Evolutionary conservation across 2,797 vertebrate species (phyloP).

Genomic region (Girardinus metallicus): DNA sequence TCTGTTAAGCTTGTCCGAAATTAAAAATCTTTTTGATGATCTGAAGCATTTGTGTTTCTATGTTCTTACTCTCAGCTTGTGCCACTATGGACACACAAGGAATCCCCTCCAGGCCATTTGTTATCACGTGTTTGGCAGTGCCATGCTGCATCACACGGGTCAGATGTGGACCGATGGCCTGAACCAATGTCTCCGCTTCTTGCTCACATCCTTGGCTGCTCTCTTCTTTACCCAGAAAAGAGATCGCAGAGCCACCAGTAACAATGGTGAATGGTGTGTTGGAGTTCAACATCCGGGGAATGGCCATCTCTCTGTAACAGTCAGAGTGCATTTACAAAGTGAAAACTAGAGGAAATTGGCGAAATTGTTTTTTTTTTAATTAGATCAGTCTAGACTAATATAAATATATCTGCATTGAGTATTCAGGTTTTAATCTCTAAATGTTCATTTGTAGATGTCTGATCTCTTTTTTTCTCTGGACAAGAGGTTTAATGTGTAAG

Average conservation of each 20-base stretch:
- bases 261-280: conserved; percentile 62
- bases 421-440: neutral
- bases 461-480: neutral
- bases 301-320: conserved; percentile 65
- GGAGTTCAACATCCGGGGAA: conserved; percentile 66
- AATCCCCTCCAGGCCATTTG: conserved; percentile 62
- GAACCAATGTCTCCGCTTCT: conserved; percentile 51
- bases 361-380: neutral
- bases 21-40: neutral
- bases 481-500: neutral
- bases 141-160: conserved; percentile 84
- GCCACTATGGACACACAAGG: conserved; percentile 85
- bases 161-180: conserved; percentile 61
- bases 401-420: neutral
- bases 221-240: conserved; percentile 53
- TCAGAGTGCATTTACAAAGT: neutral
- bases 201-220: conserved; percentile 30
- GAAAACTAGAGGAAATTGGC: conserved; percentile 1
- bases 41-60: neutral
- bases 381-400: neutral
- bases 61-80: conserved; percentile 89
- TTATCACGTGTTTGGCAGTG: conserved; percentile 86
- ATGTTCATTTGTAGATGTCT: neutral
- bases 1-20: neutral
- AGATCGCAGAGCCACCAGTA: conserved; percentile 45